Base-by-base conservation (phyloP, 2,888 invertebrate genomes). In the Lottia scabra region DNA sequence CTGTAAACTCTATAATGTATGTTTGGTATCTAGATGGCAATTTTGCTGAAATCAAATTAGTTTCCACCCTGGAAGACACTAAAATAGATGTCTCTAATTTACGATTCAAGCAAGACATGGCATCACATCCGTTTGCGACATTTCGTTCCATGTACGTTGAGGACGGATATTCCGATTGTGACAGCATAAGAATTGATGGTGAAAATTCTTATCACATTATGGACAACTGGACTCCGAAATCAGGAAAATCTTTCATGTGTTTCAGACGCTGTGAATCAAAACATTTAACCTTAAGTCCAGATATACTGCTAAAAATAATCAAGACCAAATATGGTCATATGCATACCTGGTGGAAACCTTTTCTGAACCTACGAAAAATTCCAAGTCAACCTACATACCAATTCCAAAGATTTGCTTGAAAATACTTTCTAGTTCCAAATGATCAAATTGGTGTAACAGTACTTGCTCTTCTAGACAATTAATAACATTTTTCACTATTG, bases 261-360 rank as follows among this genome's bases (percentile, higher is more conserved):
- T 80, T 81, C 68, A 73, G 84, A 63, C 79, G 79, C 62, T 84
- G 84, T 70, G 81, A 83, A 76, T 84, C 84, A 8, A 77, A 75
- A 48, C 84, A 84, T 72, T 74, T 84, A 43, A 84, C 81, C 63
- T 72, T 83, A 2, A 83, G 83, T 72, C 84, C 84, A 0, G 83
- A 84, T 65, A 82, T 84, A 48, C 78, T 78, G 65, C 72, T 84
- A 45, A 80, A 83, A 30, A 66, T 80, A n/a, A 65, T 44, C 38
- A 30, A 43, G 38, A 43, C 66, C 23, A 19, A 56, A 6, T 19
- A 19, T 4, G 19, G 56, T 12, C 19, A 23, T 23, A 23, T 56
- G 4, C 2, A 19, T 3, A 23, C 19, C 56, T 56, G 56, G 56
- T 56, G 56, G 56, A 19, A n/a, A 23, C 23, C 23, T 10, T 56